Percentiles rank a stretch among this genome's conserved stretches.
Conservation (phyloP, 92 coral and sea anemone species). For the Zoanthus sociatus region DNA sequence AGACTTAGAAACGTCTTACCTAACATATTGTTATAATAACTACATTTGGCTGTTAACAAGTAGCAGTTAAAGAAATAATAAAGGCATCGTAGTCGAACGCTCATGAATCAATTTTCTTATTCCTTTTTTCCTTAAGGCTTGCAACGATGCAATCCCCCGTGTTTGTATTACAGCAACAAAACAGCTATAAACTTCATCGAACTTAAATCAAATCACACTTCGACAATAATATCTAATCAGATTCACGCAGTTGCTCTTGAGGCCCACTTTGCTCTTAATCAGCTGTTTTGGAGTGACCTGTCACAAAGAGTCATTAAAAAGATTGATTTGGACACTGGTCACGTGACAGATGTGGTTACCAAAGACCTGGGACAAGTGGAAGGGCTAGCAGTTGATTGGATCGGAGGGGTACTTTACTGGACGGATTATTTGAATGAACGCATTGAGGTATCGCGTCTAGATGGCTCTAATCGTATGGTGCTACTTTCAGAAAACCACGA, state of each 20-base stretch:
- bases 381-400: slow-evolving; percentile 34
- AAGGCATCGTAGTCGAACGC: no score
- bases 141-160: slow-evolving; percentile 16
- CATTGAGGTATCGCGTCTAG: slow-evolving; percentile 22
- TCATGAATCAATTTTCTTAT: background rate
- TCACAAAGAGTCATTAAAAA: slow-evolving; percentile 14
- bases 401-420: slow-evolving; percentile 21
- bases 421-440: slow-evolving; percentile 42
- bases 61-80: no score
- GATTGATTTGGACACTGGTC: slow-evolving; percentile 11
- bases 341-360: slow-evolving; percentile 25
- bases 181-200: slow-evolving; percentile 38
- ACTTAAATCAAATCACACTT: slow-evolving; percentile 16
- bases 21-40: no score
- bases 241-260: slow-evolving; percentile 21
- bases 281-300: slow-evolving; percentile 36
- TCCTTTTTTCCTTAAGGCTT: background rate
- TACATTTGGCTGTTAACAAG: no score
- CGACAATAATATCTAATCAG: background rate
- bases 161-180: slow-evolving; percentile 26
- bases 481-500: slow-evolving; percentile 41
- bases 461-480: slow-evolving; percentile 39
- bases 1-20: no score
- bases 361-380: slow-evolving; percentile 31
- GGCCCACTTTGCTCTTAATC: background rate